Evolutionary conservation across 1,140 invertebrate genomes (phyloP), one percentile per base, ranked within the genome.

Genomic region (Samia ricini): DNA sequence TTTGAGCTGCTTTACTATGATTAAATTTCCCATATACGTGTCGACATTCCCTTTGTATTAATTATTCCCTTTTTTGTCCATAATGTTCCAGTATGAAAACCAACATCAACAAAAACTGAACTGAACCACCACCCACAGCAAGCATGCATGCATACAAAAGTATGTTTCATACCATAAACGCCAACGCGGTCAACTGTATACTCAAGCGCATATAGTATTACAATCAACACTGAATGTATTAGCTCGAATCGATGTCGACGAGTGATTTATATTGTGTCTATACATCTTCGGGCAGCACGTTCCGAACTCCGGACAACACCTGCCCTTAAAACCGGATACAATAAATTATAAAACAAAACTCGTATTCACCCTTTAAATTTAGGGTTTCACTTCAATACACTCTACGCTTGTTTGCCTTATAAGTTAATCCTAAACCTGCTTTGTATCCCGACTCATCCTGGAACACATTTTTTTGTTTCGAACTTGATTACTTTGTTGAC

Each of bases 341-440:
- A 83, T 88, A 81, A 86, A 86, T 88, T 81, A 85, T 76, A 73
- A 69, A 76, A 71, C 65, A 74, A 80, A 83, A 85, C 79, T 73
- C 65, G 72, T 77, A 71, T 66, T 66, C 73, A 77, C 84, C 75
- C 80, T 77, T 63, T 67, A n/a, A 24, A 56, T 64, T 71, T 74
- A 66, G 79, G 80, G 78, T 75, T 75, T 57, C 50, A 77, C 36
- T 42, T 10, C 52, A 8, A 42, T 8, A 15, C 33, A 15, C 12
- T 42, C 33, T 42, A 42, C n/a, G n/a, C 33, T 42, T 42, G 33
- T 42, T 15, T 42, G 33, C 10, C n/a, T 42, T 2, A 42, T 15
- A 5, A 42, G 12, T 42, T 42, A 10, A 42, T 42, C 4, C 33
- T 7, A 15, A 15, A 0, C 1, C 33, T 12, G 10, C 33, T 12